Conservation (phyloP, 2,113 vertebrate species). For the Henicopernis longicauda region DNA sequence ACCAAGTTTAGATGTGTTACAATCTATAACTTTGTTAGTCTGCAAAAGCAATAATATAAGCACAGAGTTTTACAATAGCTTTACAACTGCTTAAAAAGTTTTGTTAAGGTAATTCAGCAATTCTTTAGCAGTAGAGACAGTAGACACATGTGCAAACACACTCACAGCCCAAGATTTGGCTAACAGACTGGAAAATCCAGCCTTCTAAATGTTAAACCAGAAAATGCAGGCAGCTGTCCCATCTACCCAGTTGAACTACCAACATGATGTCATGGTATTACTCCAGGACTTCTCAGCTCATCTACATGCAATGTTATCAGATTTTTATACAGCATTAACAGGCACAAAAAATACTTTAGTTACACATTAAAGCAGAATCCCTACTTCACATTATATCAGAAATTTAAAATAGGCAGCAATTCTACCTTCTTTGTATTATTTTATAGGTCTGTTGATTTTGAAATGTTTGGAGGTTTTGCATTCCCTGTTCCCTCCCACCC, state of each 20-base stretch:
- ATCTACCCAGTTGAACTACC: background rate
- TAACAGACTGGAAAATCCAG: slow-evolving; percentile 16
- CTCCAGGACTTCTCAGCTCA: background rate
- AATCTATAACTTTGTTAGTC: background rate
- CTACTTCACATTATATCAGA: background rate
- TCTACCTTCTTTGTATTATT: background rate
- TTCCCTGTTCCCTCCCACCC: background rate
- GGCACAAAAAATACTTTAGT: background rate
- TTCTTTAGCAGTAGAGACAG: background rate
- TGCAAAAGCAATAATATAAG: background rate
- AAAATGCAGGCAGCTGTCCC: background rate
- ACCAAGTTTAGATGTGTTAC: background rate
- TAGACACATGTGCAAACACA: background rate
- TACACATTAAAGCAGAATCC: background rate
- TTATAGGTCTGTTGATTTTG: background rate
- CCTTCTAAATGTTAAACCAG: background rate
- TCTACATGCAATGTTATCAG: background rate
- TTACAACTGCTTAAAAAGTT: background rate
- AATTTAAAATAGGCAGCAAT: background rate
- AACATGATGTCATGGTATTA: background rate
- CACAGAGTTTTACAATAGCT: background rate
- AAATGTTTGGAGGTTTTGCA: background rate
- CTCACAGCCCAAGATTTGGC: background rate
- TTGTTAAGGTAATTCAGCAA: background rate
- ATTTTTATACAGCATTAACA: background rate